phyloP scores from a whole-genome alignment of 2,113 vertebrate species.

The Prochilodus magdalenae region DNA sequence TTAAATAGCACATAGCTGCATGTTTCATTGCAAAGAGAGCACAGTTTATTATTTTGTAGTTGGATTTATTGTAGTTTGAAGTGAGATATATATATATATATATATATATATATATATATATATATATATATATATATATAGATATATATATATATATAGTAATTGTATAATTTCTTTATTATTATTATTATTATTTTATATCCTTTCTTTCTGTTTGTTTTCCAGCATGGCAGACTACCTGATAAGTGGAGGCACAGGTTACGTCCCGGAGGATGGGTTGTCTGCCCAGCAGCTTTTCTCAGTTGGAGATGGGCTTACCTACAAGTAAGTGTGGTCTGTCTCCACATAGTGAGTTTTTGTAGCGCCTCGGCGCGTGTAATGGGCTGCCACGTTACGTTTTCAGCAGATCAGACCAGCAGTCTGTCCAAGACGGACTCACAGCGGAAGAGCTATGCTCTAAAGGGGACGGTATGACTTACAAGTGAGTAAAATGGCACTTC shows the following conservation, averaged over 20 bases:
- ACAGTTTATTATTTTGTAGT: no score
- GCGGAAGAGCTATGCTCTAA: constrained; percentile 83
- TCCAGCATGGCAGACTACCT: constrained; percentile 91
- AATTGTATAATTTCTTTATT: no score
- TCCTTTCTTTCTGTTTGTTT: not conserved
- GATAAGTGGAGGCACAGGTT: constrained; percentile 91
- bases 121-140: no score
- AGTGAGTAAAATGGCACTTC: constrained; percentile 80
- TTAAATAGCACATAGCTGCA: no score
- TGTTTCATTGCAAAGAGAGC: no score
- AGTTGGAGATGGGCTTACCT: constrained; percentile 88
- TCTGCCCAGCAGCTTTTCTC: constrained; percentile 92
- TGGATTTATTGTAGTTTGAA: no score
- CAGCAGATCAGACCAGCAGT: constrained; percentile 81
- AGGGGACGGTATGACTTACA: constrained; percentile 84
- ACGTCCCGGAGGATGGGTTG: constrained; percentile 89
- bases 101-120: no score
- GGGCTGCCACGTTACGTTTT: constrained; percentile 75
- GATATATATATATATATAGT: no score
- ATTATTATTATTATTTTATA: no score
- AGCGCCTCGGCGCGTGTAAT: constrained; percentile 70
- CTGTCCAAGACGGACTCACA: constrained; percentile 79
- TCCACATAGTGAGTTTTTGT: constrained; percentile 30
- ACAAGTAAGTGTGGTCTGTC: constrained; percentile 83
- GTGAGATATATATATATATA: no score